Evolutionary conservation across 2,888 invertebrate species (phyloP), one percentile per base, ranked within the genome.

Genomic region (Drosophila cognata): DNA sequence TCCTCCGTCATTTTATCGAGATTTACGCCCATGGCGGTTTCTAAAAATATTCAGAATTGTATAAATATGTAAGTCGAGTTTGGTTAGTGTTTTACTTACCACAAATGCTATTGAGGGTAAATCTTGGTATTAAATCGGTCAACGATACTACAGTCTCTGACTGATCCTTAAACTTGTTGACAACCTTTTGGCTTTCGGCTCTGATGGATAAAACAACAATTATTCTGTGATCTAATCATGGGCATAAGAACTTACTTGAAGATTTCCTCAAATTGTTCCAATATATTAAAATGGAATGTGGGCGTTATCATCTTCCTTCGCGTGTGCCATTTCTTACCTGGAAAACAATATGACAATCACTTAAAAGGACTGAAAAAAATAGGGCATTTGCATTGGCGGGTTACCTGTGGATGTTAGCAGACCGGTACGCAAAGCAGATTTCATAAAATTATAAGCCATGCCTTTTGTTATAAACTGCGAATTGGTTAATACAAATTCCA

Each of bases 21-120:
- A 6, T 86, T 84, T 0, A 91, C 77, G 1, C 92, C 92, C 79
- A 91, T 80, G 1, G 92, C 91, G 13, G 92, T 92, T 70, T 91
- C 91, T 16, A 5, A 2, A n/a, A 43, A 50, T 31, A 2, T 1
- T 35, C 1, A 1, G 2, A 28, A 43, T 31, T 56, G 5, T 33
- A 25, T 18, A 18, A 28, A 35, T 13, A 28, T 13, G 51, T 2
- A 28, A 18, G 51, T 2, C 13, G 10, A 21, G n/a, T 21, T 11
- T 1, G 10, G 1, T 0, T 41, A 8, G 1, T 10, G 13, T 28
- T 31, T 16, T 1, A 66, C 80, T 50, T 57, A 91, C 90, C 90
- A 60, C 91, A 92, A 67, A 92, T 83, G 52, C 76, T 85, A 57
- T 92, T 92, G 3, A 92, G 79, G 4, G 92, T 88, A 18, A 92